Evolutionary conservation across 2,888 invertebrate species (phyloP).

Genomic region (Drosophila flavopinicola): DNA sequence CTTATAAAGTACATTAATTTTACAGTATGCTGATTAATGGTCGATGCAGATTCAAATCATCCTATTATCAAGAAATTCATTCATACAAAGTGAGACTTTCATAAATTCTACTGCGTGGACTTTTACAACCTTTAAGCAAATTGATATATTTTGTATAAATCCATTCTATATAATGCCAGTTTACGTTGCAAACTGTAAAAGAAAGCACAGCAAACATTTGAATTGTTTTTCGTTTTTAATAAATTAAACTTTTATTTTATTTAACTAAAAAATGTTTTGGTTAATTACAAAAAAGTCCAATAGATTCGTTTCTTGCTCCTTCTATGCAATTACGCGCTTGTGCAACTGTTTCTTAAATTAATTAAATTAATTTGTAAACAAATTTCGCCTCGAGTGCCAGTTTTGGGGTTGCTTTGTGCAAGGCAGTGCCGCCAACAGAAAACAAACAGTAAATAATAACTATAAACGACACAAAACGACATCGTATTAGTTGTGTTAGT

Average conservation of each 20-base stretch:
- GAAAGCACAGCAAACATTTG: background rate
- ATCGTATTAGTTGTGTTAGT: slow-evolving; percentile 10
- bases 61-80: too few relatives aligned
- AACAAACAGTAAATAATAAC: slow-evolving; percentile 14
- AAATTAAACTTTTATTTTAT: slow-evolving; percentile 76
- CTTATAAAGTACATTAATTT: too few relatives aligned
- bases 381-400: slow-evolving; percentile 42
- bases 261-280: slow-evolving; percentile 70
- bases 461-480: slow-evolving; percentile 45
- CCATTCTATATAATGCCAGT: too few relatives aligned
- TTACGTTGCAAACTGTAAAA: too few relatives aligned
- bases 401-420: slow-evolving; percentile 35
- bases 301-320: slow-evolving; percentile 18
- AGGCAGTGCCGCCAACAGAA: slow-evolving; percentile 53
- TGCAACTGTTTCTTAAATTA: slow-evolving; percentile 49
- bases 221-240: slow-evolving; percentile 55
- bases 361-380: slow-evolving; percentile 45
- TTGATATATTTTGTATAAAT: too few relatives aligned
- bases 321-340: slow-evolving; percentile 32
- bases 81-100: too few relatives aligned
- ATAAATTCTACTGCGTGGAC: too few relatives aligned
- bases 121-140: too few relatives aligned
- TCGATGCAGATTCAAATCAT: too few relatives aligned
- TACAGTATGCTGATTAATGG: too few relatives aligned
- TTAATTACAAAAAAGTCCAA: slow-evolving; percentile 79